phyloP scores from a whole-genome alignment of 2,113 vertebrate genomes.

The Cygnus atratus region DNA sequence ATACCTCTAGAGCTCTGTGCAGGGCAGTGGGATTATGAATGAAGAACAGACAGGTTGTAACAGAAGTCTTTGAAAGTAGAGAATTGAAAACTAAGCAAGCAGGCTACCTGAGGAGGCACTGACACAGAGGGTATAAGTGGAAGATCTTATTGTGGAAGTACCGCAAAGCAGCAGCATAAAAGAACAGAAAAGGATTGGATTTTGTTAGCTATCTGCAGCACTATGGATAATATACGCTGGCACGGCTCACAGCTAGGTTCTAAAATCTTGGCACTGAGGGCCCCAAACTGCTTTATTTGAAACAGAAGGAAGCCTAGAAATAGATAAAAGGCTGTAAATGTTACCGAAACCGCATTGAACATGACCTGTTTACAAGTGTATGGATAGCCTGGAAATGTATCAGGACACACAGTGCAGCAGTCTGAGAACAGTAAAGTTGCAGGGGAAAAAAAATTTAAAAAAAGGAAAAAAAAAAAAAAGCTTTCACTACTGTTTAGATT shows the following conservation, averaged over 20 bases:
- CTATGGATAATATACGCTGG: conserved; percentile 9
- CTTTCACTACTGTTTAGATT: neutral
- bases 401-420: neutral
- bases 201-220: conserved; percentile 36
- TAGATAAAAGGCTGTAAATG: conserved; percentile 46
- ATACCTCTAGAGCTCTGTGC: neutral
- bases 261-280: conserved; percentile 36
- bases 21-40: conserved; percentile 30
- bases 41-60: conserved; percentile 42
- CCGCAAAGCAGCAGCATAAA: conserved; percentile 30
- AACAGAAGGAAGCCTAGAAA: conserved; percentile 55
- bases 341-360: conserved; percentile 24
- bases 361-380: conserved; percentile 20
- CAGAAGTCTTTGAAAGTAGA: conserved; percentile 57
- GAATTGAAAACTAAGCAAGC: conserved; percentile 63
- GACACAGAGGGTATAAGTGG: conserved; percentile 46
- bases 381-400: neutral
- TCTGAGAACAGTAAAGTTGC: neutral
- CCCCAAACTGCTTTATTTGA: conserved; percentile 51
- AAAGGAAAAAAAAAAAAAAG: neutral
- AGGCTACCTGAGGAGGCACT: conserved; percentile 27
- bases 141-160: conserved; percentile 4
- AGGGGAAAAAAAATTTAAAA: neutral
- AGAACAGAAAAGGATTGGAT: conserved; percentile 31
- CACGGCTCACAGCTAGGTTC: conserved; percentile 56